phyloP scores from a whole-genome alignment of 2,113 vertebrate genomes.

The Oryzias celebensis region DNA sequence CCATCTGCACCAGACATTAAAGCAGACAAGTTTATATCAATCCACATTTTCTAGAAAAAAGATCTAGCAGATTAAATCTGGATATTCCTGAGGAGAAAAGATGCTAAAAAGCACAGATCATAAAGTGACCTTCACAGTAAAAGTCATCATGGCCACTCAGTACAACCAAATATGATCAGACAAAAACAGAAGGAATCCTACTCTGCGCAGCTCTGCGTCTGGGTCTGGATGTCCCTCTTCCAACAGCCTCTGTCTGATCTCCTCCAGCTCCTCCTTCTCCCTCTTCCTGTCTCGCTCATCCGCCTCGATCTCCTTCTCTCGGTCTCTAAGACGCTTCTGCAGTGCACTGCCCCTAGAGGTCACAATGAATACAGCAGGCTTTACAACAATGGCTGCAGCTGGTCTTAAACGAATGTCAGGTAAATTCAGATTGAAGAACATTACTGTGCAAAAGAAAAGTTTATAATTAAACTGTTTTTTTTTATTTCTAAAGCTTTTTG shows the following conservation, averaged over 20 bases:
- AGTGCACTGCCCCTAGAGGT: slow-evolving; percentile 93
- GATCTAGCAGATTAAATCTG: slow-evolving; percentile 28
- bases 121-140: slow-evolving; percentile 71
- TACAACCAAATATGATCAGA: slow-evolving; percentile 6
- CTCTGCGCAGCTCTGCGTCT: slow-evolving; percentile 96
- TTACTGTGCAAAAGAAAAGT: slow-evolving; percentile 2
- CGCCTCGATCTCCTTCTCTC: slow-evolving; percentile 97
- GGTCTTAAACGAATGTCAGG: slow-evolving; percentile 32
- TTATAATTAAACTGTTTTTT: neutral
- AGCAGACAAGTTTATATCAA: slow-evolving; percentile 22
- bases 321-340: slow-evolving; percentile 95
- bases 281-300: slow-evolving; percentile 97
- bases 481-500: neutral
- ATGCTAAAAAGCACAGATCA: slow-evolving; percentile 32
- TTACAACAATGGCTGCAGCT: slow-evolving; percentile 49
- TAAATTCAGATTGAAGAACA: slow-evolving; percentile 35
- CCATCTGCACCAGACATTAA: slow-evolving; percentile 83
- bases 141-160: slow-evolving; percentile 12
- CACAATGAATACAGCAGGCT: slow-evolving; percentile 38
- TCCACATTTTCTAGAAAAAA: slow-evolving; percentile 16
- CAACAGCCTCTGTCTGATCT: slow-evolving; percentile 95
- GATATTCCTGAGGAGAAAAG: slow-evolving; percentile 27
- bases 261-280: slow-evolving; percentile 97
- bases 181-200: slow-evolving; percentile 58
- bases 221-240: slow-evolving; percentile 98